These are phyloP conservation scores for Ormyrus rosae DNA, from an alignment of 2,888 invertebrate genomes.

Conservation along the genomic window DNA sequence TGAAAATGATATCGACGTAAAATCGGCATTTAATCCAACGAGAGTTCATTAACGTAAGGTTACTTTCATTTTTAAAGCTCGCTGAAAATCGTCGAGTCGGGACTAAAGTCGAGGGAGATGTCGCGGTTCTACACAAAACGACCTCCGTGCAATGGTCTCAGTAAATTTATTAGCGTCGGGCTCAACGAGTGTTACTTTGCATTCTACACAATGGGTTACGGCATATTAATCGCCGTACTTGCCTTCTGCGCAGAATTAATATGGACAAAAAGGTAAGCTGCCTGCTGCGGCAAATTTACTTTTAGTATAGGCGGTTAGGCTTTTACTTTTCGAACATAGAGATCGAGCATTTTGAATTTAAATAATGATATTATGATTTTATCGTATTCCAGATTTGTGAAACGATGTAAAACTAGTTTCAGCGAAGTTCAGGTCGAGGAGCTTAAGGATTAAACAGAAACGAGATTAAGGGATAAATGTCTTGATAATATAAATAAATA, in stretches of 20 bases:
- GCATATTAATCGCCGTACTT: conserved; percentile 75
- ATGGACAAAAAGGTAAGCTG: conserved; percentile 33
- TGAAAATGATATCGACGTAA: neutral
- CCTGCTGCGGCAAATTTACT: too few relatives aligned
- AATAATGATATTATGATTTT: neutral
- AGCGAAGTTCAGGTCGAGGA: neutral
- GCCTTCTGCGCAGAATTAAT: conserved; percentile 70
- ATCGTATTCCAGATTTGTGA: neutral
- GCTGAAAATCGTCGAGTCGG: conserved; percentile 79
- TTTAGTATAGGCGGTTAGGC: too few relatives aligned
- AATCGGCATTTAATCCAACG: too few relatives aligned
- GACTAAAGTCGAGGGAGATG: conserved; percentile 79
- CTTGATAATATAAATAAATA: too few relatives aligned
- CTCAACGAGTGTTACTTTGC: conserved; percentile 79
- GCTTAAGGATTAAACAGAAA: too few relatives aligned
- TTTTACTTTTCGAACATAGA: too few relatives aligned
- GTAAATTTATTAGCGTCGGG: conserved; percentile 80
- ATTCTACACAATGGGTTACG: conserved; percentile 77
- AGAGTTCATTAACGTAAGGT: neutral
- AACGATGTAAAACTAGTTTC: neutral
- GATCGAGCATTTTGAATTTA: neutral
- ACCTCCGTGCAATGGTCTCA: conserved; percentile 76
- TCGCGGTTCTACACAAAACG: conserved; percentile 79
- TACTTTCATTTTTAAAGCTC: conserved; percentile 59
- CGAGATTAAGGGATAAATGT: too few relatives aligned